Percentiles rank a stretch among this genome's conserved stretches.
Conservation (phyloP, 2,888 invertebrate species). For the Sussaba pulchella region DNA sequence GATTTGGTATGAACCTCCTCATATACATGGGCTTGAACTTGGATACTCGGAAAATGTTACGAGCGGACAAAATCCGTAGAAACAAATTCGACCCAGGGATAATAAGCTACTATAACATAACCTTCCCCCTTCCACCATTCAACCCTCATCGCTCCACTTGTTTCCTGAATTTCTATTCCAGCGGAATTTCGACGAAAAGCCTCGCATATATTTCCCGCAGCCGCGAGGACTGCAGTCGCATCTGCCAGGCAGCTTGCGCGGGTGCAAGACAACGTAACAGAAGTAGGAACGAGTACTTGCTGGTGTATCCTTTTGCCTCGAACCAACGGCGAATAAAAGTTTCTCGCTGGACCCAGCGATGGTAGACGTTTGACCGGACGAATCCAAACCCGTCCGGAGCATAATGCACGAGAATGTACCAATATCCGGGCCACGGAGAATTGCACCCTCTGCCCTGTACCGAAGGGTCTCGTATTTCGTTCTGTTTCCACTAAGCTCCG, state of each 20-base stretch:
- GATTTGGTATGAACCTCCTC: too few relatives aligned
- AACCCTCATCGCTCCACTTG: conserved; percentile 24
- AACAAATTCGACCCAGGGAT: conserved; percentile 24
- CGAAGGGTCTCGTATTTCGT: conserved; percentile 15
- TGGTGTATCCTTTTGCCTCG: conserved; percentile 7
- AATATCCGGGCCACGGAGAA: conserved; percentile 5
- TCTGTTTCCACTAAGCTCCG: conserved; percentile 11
- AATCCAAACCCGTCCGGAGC: conserved; percentile 27
- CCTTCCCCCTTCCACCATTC: neutral
- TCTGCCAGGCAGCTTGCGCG: conserved; percentile 15
- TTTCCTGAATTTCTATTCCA: conserved; percentile 36
- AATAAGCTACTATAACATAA: conserved; percentile 30
- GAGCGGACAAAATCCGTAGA: conserved; percentile 7
- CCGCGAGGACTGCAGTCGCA: conserved; percentile 2
- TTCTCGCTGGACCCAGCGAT: conserved; percentile 8
- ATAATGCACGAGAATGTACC: conserved; percentile 15
- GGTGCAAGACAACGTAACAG: conserved; percentile 20
- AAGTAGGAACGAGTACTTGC: conserved; percentile 4
- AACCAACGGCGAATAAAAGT: conserved; percentile 38
- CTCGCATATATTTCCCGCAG: conserved; percentile 32
- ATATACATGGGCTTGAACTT: too few relatives aligned
- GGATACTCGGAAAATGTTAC: conserved; percentile 12
- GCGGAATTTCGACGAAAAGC: conserved; percentile 29
- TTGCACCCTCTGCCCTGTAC: conserved; percentile 23
- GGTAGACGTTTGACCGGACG: conserved; percentile 27